A percentile compares a stretch with the other conserved stretches of the same genome.
phyloP scores from a whole-genome alignment of 2,888 invertebrate genomes.

The Tetranychus truncatus region DNA sequence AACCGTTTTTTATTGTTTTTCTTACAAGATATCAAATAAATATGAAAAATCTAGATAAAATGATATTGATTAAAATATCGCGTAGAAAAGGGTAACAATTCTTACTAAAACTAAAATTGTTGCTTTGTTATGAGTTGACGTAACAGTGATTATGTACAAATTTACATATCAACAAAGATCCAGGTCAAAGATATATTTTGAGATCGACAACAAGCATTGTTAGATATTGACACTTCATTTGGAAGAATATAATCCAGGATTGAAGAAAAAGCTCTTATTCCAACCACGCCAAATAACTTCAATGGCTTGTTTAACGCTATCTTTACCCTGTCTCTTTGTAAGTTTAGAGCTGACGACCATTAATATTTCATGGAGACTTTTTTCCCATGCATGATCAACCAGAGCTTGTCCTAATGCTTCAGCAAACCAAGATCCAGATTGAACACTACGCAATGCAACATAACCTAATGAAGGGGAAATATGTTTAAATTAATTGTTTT shows the following conservation, averaged over 20 bases:
- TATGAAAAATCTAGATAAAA: too few relatives aligned
- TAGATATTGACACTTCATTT: too few relatives aligned
- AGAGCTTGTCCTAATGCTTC: constrained; percentile 15
- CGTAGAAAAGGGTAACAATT: too few relatives aligned
- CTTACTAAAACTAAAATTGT: neutral
- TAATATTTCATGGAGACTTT: constrained; percentile 15
- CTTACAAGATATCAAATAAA: too few relatives aligned
- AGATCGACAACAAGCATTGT: too few relatives aligned
- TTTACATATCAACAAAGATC: neutral
- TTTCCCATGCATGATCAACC: constrained; percentile 18
- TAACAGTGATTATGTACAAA: neutral
- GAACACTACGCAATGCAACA: constrained; percentile 20
- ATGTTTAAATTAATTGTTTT: neutral
- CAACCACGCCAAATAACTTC: constrained; percentile 23
- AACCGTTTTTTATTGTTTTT: too few relatives aligned
- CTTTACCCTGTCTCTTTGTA: constrained; percentile 17
- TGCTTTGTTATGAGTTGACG: neutral
- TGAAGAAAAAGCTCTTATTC: constrained; percentile 24
- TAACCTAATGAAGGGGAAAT: constrained; percentile 16
- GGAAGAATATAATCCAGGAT: constrained; percentile 22
- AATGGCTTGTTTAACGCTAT: constrained; percentile 22
- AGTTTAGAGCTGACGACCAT: constrained; percentile 16
- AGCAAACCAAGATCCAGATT: constrained; percentile 24
- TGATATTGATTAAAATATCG: too few relatives aligned
- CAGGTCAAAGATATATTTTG: too few relatives aligned